phyloP scores from a whole-genome alignment of 2,113 vertebrate species.

The Probosciger aterrimus region DNA sequence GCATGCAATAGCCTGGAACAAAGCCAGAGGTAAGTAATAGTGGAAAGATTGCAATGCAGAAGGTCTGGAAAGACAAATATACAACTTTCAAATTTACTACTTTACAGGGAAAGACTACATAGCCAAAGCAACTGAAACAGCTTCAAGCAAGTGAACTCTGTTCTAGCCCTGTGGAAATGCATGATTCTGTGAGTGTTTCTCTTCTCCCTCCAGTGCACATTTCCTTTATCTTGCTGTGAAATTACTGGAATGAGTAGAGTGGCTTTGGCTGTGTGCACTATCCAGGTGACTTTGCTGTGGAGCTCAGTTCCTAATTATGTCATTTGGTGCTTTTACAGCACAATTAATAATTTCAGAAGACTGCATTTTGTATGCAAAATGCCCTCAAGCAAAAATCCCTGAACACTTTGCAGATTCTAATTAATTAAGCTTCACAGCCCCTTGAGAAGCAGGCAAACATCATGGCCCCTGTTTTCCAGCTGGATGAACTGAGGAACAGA shows the following conservation, averaged over 20 bases:
- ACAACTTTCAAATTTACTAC: not conserved
- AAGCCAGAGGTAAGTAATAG: not conserved
- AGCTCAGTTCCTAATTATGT: not conserved
- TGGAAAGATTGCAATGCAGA: not conserved
- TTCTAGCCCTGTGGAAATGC: not conserved
- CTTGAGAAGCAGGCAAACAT: not conserved
- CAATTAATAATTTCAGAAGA: not conserved
- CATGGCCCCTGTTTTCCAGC: not conserved
- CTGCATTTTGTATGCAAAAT: not conserved
- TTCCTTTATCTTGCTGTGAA: not conserved
- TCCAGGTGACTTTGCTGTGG: not conserved
- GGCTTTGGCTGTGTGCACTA: not conserved
- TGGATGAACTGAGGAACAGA: not conserved
- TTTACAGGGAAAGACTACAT: not conserved
- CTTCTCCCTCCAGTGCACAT: not conserved
- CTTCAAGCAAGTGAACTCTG: not conserved
- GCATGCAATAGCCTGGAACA: rapidly evolving
- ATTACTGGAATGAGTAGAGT: not conserved
- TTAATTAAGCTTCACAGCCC: not conserved
- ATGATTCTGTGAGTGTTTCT: not conserved
- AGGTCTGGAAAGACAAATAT: not conserved
- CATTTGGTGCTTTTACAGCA: not conserved
- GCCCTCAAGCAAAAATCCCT: not conserved
- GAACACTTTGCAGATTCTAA: not conserved
- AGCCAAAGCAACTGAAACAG: not conserved